Conservation (phyloP, 2,888 invertebrate genomes). For the Orthosia gothica region DNA sequence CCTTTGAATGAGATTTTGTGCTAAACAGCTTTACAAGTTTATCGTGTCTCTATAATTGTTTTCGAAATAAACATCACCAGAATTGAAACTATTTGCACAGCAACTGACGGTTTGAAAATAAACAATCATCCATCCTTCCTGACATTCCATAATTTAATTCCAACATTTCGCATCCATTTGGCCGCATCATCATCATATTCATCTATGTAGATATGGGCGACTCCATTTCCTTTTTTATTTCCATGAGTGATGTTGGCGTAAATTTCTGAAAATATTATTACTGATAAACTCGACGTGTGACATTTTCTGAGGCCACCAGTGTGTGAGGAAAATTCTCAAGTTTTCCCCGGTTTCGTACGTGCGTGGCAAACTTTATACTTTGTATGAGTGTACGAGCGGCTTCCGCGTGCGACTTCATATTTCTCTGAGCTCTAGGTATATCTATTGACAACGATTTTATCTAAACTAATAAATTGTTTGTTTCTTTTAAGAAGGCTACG, state of each 20-base stretch:
- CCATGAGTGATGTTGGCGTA: slow-evolving; percentile 23
- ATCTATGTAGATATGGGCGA: slow-evolving; percentile 4
- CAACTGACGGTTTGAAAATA: not conserved
- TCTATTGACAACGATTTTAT: not conserved
- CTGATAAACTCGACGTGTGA: slow-evolving; percentile 32
- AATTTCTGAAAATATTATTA: slow-evolving; percentile 51
- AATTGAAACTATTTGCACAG: not conserved
- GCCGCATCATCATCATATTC: not conserved
- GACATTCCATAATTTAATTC: slow-evolving; percentile 23
- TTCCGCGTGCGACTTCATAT: slow-evolving; percentile 25
- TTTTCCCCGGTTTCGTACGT: slow-evolving; percentile 40
- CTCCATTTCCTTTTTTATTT: slow-evolving; percentile 38
- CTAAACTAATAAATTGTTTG: not conserved
- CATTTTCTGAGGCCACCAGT: slow-evolving; percentile 24
- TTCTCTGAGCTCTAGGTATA: slow-evolving; percentile 17
- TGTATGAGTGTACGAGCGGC: not conserved
- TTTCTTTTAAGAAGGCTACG: not conserved
- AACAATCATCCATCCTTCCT: not conserved
- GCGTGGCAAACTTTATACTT: slow-evolving; percentile 39
- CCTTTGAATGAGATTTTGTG: not conserved
- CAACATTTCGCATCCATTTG: slow-evolving; percentile 1
- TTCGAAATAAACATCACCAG: not conserved
- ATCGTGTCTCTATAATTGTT: not conserved
- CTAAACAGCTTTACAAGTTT: not conserved
- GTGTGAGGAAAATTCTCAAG: slow-evolving; percentile 55